phyloP scores from a whole-genome alignment of 2,797 vertebrate species.

The Pelodytes ibericus region DNA sequence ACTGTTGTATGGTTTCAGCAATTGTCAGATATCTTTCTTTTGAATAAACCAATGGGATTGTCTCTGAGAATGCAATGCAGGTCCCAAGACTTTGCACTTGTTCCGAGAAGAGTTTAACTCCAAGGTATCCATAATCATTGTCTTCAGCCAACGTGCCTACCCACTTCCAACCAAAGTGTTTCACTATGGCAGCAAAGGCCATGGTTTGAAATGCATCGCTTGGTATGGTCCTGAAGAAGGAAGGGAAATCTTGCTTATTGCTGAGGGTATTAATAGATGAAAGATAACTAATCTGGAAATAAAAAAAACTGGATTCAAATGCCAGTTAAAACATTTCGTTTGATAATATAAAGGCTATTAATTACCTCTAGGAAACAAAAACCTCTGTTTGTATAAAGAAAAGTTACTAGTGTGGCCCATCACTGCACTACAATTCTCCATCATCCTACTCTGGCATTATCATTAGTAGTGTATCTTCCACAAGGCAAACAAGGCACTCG shows the following conservation, averaged over 20 bases:
- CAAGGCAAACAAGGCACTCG: too few relatives aligned
- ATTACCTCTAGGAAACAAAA: too few relatives aligned
- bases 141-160: slow-evolving; percentile 49
- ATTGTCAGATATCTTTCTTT: slow-evolving; percentile 20
- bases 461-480: too few relatives aligned
- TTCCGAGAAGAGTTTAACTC: slow-evolving; percentile 47
- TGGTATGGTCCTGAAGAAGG: slow-evolving; percentile 48
- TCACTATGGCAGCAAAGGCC: slow-evolving; percentile 32
- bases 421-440: too few relatives aligned
- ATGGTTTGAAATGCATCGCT: slow-evolving; percentile 48
- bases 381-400: too few relatives aligned
- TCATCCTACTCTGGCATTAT: too few relatives aligned
- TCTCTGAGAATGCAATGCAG: slow-evolving; percentile 45
- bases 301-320: not conserved
- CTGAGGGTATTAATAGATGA: slow-evolving; percentile 44
- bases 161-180: slow-evolving; percentile 48
- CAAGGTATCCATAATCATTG: slow-evolving; percentile 47
- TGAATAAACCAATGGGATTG: slow-evolving; percentile 37
- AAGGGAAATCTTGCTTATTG: slow-evolving; percentile 45
- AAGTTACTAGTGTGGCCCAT: too few relatives aligned
- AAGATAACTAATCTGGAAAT: slow-evolving; percentile 36
- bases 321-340: too few relatives aligned
- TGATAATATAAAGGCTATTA: too few relatives aligned
- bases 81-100: slow-evolving; percentile 29
- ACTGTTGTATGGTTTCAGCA: slow-evolving; percentile 33